phyloP scores from a whole-genome alignment of 1,140 invertebrate species.

The Aleiodes sp. region DNA sequence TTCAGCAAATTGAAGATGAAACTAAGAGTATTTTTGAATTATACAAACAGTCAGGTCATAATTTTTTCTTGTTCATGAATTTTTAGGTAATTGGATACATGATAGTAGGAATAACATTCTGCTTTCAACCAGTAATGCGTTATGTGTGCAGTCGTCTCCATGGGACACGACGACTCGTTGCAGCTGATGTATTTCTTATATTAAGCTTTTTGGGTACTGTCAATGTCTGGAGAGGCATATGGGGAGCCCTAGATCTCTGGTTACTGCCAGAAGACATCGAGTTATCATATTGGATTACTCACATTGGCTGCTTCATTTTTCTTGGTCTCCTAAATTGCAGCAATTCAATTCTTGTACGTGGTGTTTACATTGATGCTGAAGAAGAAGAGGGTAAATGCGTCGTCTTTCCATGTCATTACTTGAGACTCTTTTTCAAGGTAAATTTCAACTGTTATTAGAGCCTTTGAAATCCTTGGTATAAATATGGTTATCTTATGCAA shows the following conservation, averaged over 20 bases:
- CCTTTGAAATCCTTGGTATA: too few relatives aligned
- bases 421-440: constrained; percentile 79
- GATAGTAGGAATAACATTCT: constrained; percentile 76
- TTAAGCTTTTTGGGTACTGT: constrained; percentile 83
- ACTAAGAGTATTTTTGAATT: too few relatives aligned
- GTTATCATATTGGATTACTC: constrained; percentile 81
- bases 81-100: constrained; percentile 79
- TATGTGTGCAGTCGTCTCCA: constrained; percentile 72
- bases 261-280: constrained; percentile 79
- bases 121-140: constrained; percentile 76
- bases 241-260: constrained; percentile 83
- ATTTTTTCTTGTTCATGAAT: constrained; percentile 29
- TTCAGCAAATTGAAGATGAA: too few relatives aligned
- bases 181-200: constrained; percentile 79
- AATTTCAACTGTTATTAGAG: too few relatives aligned
- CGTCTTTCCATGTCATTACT: constrained; percentile 82
- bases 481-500: too few relatives aligned
- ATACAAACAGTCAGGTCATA: too few relatives aligned
- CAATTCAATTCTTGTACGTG: constrained; percentile 83
- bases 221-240: constrained; percentile 87
- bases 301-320: constrained; percentile 76
- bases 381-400: constrained; percentile 82
- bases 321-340: constrained; percentile 83
- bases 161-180: constrained; percentile 73
- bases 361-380: constrained; percentile 85